Conservation (phyloP, 2,113 vertebrate genomes). For the Lichenostomus cassidix region DNA sequence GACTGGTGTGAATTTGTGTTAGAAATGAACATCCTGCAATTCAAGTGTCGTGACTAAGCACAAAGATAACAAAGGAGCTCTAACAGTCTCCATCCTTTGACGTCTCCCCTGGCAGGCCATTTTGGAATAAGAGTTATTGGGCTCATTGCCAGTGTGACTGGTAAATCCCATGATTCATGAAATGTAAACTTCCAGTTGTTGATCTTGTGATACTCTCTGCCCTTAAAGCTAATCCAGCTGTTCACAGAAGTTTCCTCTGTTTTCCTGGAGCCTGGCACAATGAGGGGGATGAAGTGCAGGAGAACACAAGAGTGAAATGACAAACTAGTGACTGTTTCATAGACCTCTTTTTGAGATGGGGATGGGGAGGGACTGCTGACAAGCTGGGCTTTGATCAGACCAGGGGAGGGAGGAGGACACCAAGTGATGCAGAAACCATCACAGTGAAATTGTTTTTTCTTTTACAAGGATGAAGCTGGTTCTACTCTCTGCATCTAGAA, state of each 20-base stretch:
- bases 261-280: conserved; percentile 27
- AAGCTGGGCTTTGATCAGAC: not conserved
- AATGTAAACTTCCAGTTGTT: conserved; percentile 55
- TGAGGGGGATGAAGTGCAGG: not conserved
- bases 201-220: conserved; percentile 50
- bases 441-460: not conserved
- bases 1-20: not conserved
- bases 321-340: not conserved
- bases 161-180: conserved; percentile 44
- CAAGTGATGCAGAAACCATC: not conserved
- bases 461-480: not conserved
- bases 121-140: conserved; percentile 18
- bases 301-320: not conserved
- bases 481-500: not conserved
- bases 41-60: not conserved
- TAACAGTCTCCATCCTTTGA: not conserved
- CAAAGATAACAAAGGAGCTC: not conserved
- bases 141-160: conserved; percentile 22
- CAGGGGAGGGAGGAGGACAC: not conserved
- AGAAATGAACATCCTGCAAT: not conserved
- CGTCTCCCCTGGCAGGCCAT: conserved; percentile 16
- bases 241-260: conserved; percentile 8
- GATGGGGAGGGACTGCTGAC: not conserved
- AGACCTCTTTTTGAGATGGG: not conserved
- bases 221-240: conserved; percentile 39